These are phyloP conservation scores for Loxodonta africana DNA, from an alignment of 2,113 vertebrate species.

Conservation along the genomic window DNA sequence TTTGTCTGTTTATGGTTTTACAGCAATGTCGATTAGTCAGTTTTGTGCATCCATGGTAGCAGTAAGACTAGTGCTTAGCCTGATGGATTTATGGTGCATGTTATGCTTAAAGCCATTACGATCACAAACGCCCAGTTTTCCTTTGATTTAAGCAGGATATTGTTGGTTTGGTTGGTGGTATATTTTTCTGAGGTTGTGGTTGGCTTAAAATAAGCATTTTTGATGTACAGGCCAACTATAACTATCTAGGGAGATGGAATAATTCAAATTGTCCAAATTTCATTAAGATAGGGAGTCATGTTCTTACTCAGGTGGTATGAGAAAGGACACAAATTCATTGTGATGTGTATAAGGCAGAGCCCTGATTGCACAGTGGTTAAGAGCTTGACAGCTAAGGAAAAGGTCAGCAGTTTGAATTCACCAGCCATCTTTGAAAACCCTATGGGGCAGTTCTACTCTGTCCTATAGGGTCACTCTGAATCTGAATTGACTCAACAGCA, in stretches of 20 bases:
- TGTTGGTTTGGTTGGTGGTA: conserved; percentile 84
- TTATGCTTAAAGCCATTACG: conserved; percentile 66
- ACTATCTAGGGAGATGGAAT: conserved; percentile 81
- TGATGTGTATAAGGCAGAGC: conserved; percentile 29
- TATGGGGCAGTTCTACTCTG: too few relatives aligned
- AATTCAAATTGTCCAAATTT: conserved; percentile 82
- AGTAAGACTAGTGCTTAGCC: conserved; percentile 66
- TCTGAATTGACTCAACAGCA: too few relatives aligned
- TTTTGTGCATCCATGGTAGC: conserved; percentile 63
- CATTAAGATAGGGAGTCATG: conserved; percentile 77
- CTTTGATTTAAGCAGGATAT: conserved; percentile 85
- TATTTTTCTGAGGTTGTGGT: conserved; percentile 85
- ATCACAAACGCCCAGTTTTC: conserved; percentile 77
- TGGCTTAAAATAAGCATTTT: conserved; percentile 81
- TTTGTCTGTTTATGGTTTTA: conserved; percentile 27
- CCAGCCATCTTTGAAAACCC: too few relatives aligned
- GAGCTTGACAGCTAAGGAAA: too few relatives aligned
- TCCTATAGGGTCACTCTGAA: too few relatives aligned
- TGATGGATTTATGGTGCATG: conserved; percentile 81
- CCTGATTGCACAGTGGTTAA: too few relatives aligned
- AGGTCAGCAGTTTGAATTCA: too few relatives aligned
- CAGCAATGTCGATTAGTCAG: not conserved
- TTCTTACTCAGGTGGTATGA: conserved; percentile 72
- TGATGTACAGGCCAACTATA: conserved; percentile 82
- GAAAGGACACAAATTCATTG: conserved; percentile 67